phyloP scores from a whole-genome alignment of 2,113 vertebrate genomes.

The Trichomycterus rosablanca region DNA sequence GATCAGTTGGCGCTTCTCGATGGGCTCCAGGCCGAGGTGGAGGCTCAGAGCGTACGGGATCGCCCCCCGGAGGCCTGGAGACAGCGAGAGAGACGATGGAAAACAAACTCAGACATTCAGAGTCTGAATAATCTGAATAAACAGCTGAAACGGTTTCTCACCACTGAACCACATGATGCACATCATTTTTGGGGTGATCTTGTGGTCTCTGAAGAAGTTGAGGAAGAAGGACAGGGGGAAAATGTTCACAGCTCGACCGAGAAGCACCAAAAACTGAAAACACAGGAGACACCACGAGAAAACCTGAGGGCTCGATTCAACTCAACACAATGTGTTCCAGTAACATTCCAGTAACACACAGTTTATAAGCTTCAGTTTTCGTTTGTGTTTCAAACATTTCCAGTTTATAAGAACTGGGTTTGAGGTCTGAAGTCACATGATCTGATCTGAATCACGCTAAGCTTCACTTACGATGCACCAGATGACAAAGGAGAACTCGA shows the following conservation, averaged over 20 bases:
- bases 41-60: conserved; percentile 96
- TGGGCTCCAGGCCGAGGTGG: conserved; percentile 89
- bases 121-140: background rate
- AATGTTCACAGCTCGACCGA: conserved; percentile 93
- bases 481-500: conserved; percentile 97
- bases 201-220: conserved; percentile 98
- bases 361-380: no score
- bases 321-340: no score
- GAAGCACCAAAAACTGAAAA: conserved; percentile 83
- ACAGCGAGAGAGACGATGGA: background rate
- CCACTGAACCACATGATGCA: conserved; percentile 99
- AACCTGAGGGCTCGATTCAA: no score
- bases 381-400: no score
- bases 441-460: no score
- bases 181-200: conserved; percentile 99
- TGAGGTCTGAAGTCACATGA: no score
- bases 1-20: conserved; percentile 93
- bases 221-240: conserved; percentile 93
- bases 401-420: no score
- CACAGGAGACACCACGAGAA: background rate
- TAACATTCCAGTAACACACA: no score
- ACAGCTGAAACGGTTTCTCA: conserved; percentile 68
- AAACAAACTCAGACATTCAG: no score
- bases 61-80: conserved; percentile 84
- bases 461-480: conserved; percentile 99